Evolutionary conservation across 2,113 vertebrate genomes (phyloP).

Genomic region (Xerus inauris): DNA sequence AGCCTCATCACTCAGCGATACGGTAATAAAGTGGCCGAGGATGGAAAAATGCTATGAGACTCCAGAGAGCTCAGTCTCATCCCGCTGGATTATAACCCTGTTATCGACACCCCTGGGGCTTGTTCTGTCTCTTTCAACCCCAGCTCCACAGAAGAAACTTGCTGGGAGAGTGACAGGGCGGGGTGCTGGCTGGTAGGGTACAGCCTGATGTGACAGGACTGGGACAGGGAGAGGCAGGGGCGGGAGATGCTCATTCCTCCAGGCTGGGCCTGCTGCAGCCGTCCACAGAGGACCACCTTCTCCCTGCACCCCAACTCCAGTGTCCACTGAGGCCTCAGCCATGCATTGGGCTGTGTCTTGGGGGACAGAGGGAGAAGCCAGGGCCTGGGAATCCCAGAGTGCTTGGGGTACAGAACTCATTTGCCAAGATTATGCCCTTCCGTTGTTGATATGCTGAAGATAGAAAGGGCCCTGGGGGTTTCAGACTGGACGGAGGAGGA

Average conservation of each 20-base stretch:
- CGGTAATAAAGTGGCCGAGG: conserved; percentile 54
- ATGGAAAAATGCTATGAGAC: conserved; percentile 57
- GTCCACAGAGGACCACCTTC: background rate
- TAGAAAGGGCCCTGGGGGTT: background rate
- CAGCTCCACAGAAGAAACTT: background rate
- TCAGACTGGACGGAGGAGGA: background rate
- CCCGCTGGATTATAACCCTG: conserved; percentile 68
- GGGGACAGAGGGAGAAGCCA: background rate
- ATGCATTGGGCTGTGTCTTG: background rate
- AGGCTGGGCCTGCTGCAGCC: background rate
- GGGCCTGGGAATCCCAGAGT: background rate
- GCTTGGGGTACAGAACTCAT: background rate
- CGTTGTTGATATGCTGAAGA: background rate
- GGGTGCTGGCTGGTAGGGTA: background rate
- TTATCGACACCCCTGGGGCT: conserved; percentile 68
- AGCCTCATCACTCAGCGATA: conserved; percentile 64
- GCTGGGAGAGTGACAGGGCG: fast-evolving
- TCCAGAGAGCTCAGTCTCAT: conserved; percentile 29
- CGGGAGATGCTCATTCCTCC: background rate
- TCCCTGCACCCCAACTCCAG: background rate
- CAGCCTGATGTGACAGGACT: background rate
- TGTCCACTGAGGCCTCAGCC: background rate
- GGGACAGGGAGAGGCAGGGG: no score
- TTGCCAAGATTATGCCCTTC: fast-evolving
- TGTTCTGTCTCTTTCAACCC: conserved; percentile 56